Percentiles rank a stretch among this genome's conserved stretches.
phyloP scores from a whole-genome alignment of 2,113 vertebrate species.

The Corydoras maculifer region DNA sequence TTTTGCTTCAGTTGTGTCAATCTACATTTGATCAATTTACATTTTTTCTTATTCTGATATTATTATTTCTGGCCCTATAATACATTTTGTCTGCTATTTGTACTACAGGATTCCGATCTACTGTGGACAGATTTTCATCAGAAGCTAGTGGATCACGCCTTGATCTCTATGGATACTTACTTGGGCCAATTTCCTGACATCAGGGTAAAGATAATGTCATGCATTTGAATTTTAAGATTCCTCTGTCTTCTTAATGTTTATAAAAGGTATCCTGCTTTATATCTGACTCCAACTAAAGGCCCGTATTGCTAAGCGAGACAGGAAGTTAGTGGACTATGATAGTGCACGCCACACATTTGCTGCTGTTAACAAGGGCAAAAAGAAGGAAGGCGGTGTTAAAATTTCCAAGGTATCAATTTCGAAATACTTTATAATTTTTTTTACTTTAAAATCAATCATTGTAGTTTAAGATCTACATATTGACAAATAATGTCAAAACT shows the following conservation, averaged over 20 bases:
- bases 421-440: neutral
- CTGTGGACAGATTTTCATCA: constrained; percentile 96
- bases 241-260: too few relatives aligned
- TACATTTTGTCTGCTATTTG: neutral
- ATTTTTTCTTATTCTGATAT: neutral
- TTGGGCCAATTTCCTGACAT: constrained; percentile 97
- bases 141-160: constrained; percentile 92
- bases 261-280: neutral
- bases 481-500: neutral
- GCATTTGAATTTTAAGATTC: too few relatives aligned
- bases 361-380: constrained; percentile 88
- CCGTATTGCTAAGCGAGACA: constrained; percentile 90
- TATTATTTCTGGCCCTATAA: neutral
- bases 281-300: constrained; percentile 60
- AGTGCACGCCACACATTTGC: constrained; percentile 92
- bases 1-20: too few relatives aligned
- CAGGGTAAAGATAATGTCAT: constrained; percentile 66
- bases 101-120: constrained; percentile 83
- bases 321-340: constrained; percentile 94
- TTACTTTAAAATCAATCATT: neutral
- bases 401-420: constrained; percentile 80
- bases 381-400: constrained; percentile 91
- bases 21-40: too few relatives aligned
- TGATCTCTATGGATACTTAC: constrained; percentile 97
- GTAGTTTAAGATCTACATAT: neutral